phyloP scores from a whole-genome alignment of 2,113 vertebrate genomes.

The Opisthocomus hoazin region DNA sequence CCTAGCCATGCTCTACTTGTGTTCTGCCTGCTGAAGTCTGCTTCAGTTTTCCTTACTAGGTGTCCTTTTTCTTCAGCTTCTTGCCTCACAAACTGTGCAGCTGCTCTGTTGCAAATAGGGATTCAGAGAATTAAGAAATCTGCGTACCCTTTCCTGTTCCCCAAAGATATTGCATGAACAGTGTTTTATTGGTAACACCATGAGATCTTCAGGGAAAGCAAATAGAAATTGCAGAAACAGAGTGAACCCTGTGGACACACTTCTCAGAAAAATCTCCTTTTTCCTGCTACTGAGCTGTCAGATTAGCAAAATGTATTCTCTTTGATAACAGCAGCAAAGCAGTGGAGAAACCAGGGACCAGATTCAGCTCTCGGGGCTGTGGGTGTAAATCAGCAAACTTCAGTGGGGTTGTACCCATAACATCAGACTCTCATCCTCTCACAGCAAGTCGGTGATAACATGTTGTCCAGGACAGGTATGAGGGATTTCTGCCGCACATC shows the following conservation, averaged over 20 bases:
- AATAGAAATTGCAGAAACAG: not conserved
- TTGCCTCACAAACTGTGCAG: not conserved
- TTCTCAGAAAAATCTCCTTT: not conserved
- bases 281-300: not conserved
- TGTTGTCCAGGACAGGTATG: not conserved
- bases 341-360: not conserved
- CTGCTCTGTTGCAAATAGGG: not conserved
- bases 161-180: not conserved
- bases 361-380: rapidly evolving
- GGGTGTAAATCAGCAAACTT: not conserved
- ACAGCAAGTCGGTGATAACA: not conserved
- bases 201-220: not conserved
- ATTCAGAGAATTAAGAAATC: not conserved
- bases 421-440: not conserved
- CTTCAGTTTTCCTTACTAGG: not conserved
- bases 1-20: not conserved
- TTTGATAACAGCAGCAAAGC: not conserved
- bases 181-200: not conserved
- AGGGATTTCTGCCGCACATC: not conserved
- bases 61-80: not conserved
- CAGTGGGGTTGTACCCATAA: not conserved
- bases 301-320: not conserved
- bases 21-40: not conserved
- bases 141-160: not conserved
- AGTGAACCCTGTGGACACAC: not conserved